Evolutionary conservation across 2,113 vertebrate species (phyloP).

Genomic region (Periophthalmodon schlosseri): DNA sequence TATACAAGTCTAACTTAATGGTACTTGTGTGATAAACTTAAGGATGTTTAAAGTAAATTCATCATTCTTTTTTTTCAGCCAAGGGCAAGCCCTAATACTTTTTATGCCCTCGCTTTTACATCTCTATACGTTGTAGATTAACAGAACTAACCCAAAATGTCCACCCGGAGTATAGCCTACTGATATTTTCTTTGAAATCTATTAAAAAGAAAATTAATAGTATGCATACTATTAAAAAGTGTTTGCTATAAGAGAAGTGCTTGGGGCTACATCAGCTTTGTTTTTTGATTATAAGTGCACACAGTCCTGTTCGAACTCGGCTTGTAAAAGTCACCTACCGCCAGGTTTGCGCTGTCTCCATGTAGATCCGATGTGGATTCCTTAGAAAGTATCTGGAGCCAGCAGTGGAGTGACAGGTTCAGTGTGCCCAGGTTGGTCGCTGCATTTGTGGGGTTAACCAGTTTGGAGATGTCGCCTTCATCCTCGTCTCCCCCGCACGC

Average conservation of each 20-base stretch:
- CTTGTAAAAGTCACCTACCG: slow-evolving; percentile 48
- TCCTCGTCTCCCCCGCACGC: slow-evolving; percentile 63
- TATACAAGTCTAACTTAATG: too few relatives aligned
- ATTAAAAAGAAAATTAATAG: too few relatives aligned
- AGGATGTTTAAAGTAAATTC: not conserved
- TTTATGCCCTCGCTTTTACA: not conserved
- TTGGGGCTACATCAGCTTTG: not conserved
- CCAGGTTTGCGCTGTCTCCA: slow-evolving; percentile 69
- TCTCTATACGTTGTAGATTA: not conserved
- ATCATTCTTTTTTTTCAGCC: not conserved
- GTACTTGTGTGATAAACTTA: not conserved
- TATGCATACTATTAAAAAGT: too few relatives aligned
- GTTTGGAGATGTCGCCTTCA: slow-evolving; percentile 50
- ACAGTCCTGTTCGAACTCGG: not conserved
- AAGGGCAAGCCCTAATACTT: not conserved
- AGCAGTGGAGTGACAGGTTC: slow-evolving; percentile 77
- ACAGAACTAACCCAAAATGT: not conserved
- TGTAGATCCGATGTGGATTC: slow-evolving; percentile 70
- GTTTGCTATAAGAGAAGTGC: too few relatives aligned
- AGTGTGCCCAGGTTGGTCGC: slow-evolving; percentile 40
- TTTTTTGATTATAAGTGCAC: not conserved
- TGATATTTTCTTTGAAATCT: too few relatives aligned
- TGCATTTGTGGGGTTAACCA: slow-evolving; percentile 44
- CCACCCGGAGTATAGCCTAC: not conserved
- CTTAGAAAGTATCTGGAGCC: slow-evolving; percentile 76